Evolutionary conservation across 2,113 vertebrate species (phyloP), one percentile per base, ranked within the genome.

Genomic region (Loxodonta africana): DNA sequence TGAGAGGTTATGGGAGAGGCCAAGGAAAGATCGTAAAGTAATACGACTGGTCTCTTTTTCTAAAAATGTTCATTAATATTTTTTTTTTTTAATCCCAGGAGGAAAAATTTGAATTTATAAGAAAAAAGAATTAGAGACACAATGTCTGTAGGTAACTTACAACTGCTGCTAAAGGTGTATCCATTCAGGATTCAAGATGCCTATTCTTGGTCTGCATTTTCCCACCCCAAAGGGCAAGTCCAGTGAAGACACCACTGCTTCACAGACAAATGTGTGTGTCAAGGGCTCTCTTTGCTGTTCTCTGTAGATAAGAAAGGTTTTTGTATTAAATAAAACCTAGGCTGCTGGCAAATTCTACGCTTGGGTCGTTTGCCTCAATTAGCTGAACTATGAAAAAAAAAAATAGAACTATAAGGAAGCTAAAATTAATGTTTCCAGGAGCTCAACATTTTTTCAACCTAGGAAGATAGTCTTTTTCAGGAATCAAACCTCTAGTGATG

Each of bases 331-430:
- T 97, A 95, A 97, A 97, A 96, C 83, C 53, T 73, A 76, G 15
- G 94, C 88, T 96, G 28, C 91, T 84, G 96, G 91, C 48, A 93
- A 96, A 82, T 91, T 83, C 65, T 90, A 76, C 33, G 93, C 57
- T 86, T 95, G 86, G 86, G 86, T 93, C 95, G 96, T 98, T 94
- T 97, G 65, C 89, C 71, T 89, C 91, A 97, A 91, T 97, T 97
- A 96, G 73, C 80, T 94, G 37, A 74, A 93, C 82, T 37, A 37
- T 37, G 37, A 37, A 37, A 37, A 37, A 37, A 37, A 37, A 37
- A 37, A 37, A 37, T 37, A 37, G 37, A 74, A 93, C 82, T 81
- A 60, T 25, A 84, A 92, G 18, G 5, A 76, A 95, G 65, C 23
- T 82, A n/a, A 91, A 97, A 94, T 69, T 44, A 89, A 90, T 89